Base-by-base conservation (phyloP, 2,113 vertebrate species). In the Leptosomus discolor region DNA sequence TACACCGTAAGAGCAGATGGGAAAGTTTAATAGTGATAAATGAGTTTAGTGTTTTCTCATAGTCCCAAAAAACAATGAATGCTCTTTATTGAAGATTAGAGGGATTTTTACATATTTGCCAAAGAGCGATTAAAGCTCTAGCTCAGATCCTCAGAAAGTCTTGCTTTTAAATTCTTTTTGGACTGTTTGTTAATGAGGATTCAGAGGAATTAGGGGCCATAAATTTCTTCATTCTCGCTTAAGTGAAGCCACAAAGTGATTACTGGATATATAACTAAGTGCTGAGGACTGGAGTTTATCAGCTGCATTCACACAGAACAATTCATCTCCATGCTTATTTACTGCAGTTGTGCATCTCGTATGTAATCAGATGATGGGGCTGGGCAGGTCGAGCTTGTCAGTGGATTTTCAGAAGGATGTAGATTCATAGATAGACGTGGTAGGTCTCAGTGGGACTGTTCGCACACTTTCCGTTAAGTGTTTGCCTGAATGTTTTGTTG, bases 161-260 rank as follows among this genome's bases (percentile, higher is more conserved):
- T 92, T 65, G 65, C 78, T 92, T 94, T 91, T 95, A 97, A 92
- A 95, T 94, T 91, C 84, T 94, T 97, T 94, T 96, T 92, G 91
- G 92, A 94, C 92, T 95, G 76, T 92, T 96, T 92, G 73, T 96
- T 97, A 97, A 97, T 94, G 92, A 95, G 92, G 89, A 96, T 94
- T 95, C 89, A 76, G 91, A 95, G 91, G 95, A 95, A 96, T 96
- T 91, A 96, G 77, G 77, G 84, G 78, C 91, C 93, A 92, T 94
- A 96, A 91, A 95, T 90, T 95, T 96, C 68, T 79, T 88, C 74
- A 16, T 96, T 96, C 87, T 94, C 24, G 2, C 87, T 87, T 76
- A 91, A 95, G 81, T n/a, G 93, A 95, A 88, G 70, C 65, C 84
- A 73, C 77, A 71, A 27, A 85, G 95, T 63, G 87, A 92, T 96